Evolutionary conservation across 2,113 vertebrate genomes (phyloP).

Genomic region (Tupaia tana): DNA sequence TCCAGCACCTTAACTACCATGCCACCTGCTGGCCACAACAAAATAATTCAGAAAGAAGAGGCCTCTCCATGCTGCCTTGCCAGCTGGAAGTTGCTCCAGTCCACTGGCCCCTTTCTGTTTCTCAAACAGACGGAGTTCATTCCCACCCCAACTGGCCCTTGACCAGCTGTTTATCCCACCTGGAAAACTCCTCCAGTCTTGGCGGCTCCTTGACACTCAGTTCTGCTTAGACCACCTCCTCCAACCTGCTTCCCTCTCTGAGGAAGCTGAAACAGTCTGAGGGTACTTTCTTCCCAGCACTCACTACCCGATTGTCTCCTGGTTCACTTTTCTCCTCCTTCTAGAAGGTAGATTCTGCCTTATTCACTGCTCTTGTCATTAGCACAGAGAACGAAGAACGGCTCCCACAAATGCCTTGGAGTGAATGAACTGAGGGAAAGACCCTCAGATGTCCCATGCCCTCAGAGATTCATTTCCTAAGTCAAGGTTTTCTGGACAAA

Average conservation of each 20-base stretch:
- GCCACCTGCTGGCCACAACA: too few relatives aligned
- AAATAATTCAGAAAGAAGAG: too few relatives aligned
- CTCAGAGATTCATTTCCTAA: background rate
- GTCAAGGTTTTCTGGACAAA: conserved; percentile 37
- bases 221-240: background rate
- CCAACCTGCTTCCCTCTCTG: too few relatives aligned
- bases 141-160: background rate
- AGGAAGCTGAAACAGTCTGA: too few relatives aligned
- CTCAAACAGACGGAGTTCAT: background rate
- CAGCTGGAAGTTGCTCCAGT: background rate
- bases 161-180: background rate
- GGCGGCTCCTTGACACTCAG: background rate
- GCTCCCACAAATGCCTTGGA: background rate
- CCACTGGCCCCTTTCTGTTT: background rate
- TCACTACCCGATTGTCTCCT: background rate
- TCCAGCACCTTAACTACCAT: too few relatives aligned
- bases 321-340: conserved; percentile 21
- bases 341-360: background rate
- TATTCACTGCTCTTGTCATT: background rate
- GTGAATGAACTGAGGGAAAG: background rate
- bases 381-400: background rate
- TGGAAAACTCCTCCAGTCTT: background rate
- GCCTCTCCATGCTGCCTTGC: background rate
- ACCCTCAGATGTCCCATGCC: background rate
- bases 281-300: too few relatives aligned